These are phyloP conservation scores for Drosophila seguyi DNA, from an alignment of 1,140 invertebrate genomes.

Conservation along the genomic window DNA sequence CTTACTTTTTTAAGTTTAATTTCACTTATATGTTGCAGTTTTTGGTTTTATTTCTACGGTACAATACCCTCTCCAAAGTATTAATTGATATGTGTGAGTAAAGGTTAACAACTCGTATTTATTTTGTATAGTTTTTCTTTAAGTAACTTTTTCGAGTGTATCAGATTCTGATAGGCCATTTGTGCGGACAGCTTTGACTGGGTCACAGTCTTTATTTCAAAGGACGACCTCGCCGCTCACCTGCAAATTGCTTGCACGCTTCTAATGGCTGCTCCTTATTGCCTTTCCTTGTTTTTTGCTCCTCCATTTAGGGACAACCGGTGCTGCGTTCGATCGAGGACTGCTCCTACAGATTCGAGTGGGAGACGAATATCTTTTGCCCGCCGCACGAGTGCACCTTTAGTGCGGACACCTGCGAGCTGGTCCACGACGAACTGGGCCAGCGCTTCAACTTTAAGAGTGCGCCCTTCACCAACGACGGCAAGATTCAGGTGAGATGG, in stretches of 20 bases:
- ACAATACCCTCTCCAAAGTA: neutral
- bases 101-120: neutral
- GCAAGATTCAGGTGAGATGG: slow-evolving; percentile 70
- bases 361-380: slow-evolving; percentile 86
- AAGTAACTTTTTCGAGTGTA: neutral
- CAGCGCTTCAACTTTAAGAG: slow-evolving; percentile 65
- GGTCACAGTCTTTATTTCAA: slow-evolving; percentile 30
- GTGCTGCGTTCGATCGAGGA: slow-evolving; percentile 79
- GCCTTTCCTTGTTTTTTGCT: slow-evolving; percentile 14
- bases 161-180: slow-evolving; percentile 16
- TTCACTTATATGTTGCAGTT: neutral
- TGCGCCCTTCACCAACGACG: slow-evolving; percentile 66
- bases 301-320: slow-evolving; percentile 82
- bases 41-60: slow-evolving; percentile 1
- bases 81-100: neutral
- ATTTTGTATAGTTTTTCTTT: too few species aligned
- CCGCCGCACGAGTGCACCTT: slow-evolving; percentile 74
- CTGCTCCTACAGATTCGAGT: slow-evolving; percentile 86
- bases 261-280: slow-evolving; percentile 4
- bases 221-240: slow-evolving; percentile 2
- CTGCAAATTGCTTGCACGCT: slow-evolving; percentile 34
- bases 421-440: slow-evolving; percentile 70
- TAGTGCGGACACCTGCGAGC: slow-evolving; percentile 67
- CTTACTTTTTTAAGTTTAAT: neutral
- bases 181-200: slow-evolving; percentile 26